Base-by-base conservation (phyloP, 37 sponge, comb jelly and placozoan genomes). In the Tethya wilhelma region DNA sequence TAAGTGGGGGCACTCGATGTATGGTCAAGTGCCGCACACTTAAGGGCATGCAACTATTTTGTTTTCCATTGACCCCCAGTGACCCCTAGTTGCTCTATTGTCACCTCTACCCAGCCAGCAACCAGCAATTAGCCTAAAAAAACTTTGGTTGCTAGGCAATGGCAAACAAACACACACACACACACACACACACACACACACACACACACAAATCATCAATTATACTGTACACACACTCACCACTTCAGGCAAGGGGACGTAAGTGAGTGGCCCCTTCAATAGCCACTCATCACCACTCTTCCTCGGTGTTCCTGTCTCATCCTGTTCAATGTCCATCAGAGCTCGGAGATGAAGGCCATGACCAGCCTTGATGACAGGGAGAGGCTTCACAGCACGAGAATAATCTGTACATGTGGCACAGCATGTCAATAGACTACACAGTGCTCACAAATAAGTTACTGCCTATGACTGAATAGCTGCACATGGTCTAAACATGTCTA, bases 201-300 rank as follows among this genome's bases (percentile, higher is more conserved):
- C 67, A 28, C 67, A 28, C 67, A n/a, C n/a, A n/a, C n/a, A n/a
- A n/a, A n/a, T n/a, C n/a, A n/a, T n/a, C n/a, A n/a, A n/a, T n/a
- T n/a, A n/a, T n/a, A n/a, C 26, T 36, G 4, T 36, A 66, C 37
- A 4, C 72, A 40, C 79, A 40, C 79, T 11, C 65, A 88, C 96
- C 87, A 91, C 87, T 60, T 93, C 93, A 20, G 95, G 76, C 23
- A 49, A 59, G 4, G 97, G 97, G 36, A 82, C 69, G 78, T 91
- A 94, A 5, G 95, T 91, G 30, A 69, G 78, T 2, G 97, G 97
- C 59, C 97, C 97, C 56, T 44, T 67, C 75, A 93, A 73, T 60
- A 89, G 95, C 97, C 97, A 97, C 73, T 81, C 89, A 29, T 93
- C 95, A 17, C 94, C 95, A 45, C 71, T 77, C 32, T 25, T 44